Base-by-base conservation (phyloP, 2,113 vertebrate genomes). In the Chelonoidis abingdonii region DNA sequence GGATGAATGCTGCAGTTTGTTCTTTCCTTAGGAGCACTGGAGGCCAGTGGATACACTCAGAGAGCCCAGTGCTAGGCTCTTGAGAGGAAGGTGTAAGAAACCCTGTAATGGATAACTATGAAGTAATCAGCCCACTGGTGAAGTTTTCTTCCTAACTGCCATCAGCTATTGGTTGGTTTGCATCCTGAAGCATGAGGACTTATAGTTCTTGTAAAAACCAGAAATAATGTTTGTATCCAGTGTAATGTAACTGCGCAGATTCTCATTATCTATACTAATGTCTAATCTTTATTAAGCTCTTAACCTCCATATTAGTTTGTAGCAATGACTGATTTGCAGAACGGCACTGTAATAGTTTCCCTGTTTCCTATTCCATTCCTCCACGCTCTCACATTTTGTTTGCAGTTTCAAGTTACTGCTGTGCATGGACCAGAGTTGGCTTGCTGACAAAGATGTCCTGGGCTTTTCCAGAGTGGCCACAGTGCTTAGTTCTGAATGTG, bases 181-280 rank as follows among this genome's bases (percentile, higher is more conserved):
- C 82, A 78, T 3, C 0, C 29, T 80, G 92, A 53, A 25, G 2
- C 91, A 25, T 0, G 0, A 87, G 82, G 0, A 0, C 84, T 93
- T 95, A 1, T 1, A 83, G 84, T 80, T 17, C 93, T 90, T 93
- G 92, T 92, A 86, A 94, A 35, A 89, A 35, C 1, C 89, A 93
- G 41, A 62, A 92, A 88, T 78, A 24, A 17, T 49, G 35, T n/a
- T 9, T 72, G 17, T 22, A 5, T 72, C 65, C 9, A 11, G n/a
- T 72, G 65, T 72, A 72, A 72, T 38, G 65, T 72, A 72, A 21
- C 65, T 72, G 35, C 8, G 2, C 17, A 38, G 65, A 22, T 47
- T 29, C 75, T 78, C 75, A 47, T 47, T 54, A 86, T 76, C 75
- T 11, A 0, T 86, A 92, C 90, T 69, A 94, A 93, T 75, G 29